Base-by-base conservation (phyloP, 2,797 vertebrate genomes). In the Falco novaeseelandiae region DNA sequence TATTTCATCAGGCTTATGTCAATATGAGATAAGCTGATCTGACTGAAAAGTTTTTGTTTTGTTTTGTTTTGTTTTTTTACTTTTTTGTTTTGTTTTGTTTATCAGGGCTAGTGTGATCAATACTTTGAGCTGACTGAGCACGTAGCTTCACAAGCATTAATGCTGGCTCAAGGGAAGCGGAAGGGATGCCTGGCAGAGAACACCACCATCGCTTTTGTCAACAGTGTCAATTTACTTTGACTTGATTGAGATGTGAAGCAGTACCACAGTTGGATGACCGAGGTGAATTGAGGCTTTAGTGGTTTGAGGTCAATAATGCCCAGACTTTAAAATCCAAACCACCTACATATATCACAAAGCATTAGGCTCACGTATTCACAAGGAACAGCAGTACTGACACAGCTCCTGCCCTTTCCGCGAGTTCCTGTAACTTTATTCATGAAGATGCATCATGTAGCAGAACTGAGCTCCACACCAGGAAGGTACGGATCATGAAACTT, bases 211-310 rank as follows among this genome's bases (percentile, higher is more conserved):
- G 27, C 55, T 78, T 54, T 71, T 91, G 71, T 94, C 81, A 87
- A 6, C 21, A 1, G 51, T 78, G 77, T 85, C 92, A 29, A 73
- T 78, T 89, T 59, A 27, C 63, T 87, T 27, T 4, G 59, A 36
- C 91, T 83, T 93, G 74, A 93, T 20, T 52, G 81, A 95, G 57
- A 94, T 46, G 57, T 71, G 94, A 89, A 90, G 78, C 78, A 93
- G 21, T 81, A 85, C 36, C 78, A 49, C 51, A 59, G 84, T 65
- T 46, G 65, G 52, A 61, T 54, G 92, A 85, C 92, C 89, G 42
- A 46, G 82, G 74, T 78, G 72, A 94, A 94, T 57, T 65, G 82
- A 91, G 63, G 78, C 44, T 92, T 94, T 94, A 96, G 89, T 90
- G 86, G 87, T 42, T 92, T 85, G 71, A 92, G 94, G 96, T 93